Conservation (phyloP, 2,113 vertebrate genomes). For the Peromyscus polionotus region DNA sequence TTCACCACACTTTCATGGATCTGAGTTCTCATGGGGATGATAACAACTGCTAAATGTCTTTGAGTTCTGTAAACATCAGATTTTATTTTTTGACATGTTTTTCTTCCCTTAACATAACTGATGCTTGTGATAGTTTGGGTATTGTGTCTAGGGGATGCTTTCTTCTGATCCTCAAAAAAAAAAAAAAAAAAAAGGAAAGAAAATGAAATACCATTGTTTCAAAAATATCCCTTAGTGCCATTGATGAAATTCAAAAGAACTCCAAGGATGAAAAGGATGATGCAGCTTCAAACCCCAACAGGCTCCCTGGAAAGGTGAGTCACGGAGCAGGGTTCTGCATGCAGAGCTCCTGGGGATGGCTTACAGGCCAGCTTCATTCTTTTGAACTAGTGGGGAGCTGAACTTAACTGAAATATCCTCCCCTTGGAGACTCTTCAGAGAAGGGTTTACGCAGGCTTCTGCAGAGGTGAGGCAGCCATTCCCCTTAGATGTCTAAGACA, state of each 20-base stretch:
- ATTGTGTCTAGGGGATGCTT: not conserved
- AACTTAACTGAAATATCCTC: slow-evolving; percentile 62
- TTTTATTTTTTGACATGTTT: not conserved
- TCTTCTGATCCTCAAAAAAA: slow-evolving; percentile 7
- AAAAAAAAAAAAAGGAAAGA: not conserved
- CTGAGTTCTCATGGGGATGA: not conserved
- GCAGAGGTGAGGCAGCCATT: not conserved
- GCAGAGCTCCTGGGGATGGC: not conserved
- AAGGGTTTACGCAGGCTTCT: slow-evolving; percentile 3
- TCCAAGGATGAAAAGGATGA: slow-evolving; percentile 50
- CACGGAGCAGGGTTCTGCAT: not conserved
- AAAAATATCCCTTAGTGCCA: slow-evolving; percentile 59
- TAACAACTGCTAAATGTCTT: not conserved
- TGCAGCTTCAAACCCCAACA: not conserved
- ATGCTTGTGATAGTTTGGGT: slow-evolving; percentile 8
- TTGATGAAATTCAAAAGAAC: slow-evolving; percentile 62
- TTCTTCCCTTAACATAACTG: not conserved
- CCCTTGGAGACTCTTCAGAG: slow-evolving; percentile 63
- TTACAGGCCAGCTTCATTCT: not conserved
- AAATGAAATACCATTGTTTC: slow-evolving; percentile 58
- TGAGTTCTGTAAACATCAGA: not conserved
- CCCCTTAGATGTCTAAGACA: not conserved
- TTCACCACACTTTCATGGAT: not conserved
- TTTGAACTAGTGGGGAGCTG: slow-evolving; percentile 46
- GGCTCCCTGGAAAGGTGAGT: slow-evolving; percentile 48